Evolutionary conservation across 2,888 invertebrate species (phyloP).

Genomic region (Phengaris arion): DNA sequence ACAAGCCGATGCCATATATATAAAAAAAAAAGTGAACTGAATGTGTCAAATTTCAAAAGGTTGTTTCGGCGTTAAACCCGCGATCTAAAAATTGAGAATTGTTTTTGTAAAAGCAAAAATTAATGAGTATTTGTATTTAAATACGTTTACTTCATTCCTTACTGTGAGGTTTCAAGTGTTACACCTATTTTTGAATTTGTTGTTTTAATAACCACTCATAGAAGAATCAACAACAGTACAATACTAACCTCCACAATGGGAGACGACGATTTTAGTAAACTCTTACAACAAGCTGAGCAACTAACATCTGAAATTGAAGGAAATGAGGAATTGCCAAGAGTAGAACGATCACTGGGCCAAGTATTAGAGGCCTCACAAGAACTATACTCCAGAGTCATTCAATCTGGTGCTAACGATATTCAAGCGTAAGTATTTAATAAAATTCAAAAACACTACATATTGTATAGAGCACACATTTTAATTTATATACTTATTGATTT

Average conservation of each 20-base stretch:
- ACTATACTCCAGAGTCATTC: conserved; percentile 91
- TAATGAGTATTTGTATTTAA: background rate
- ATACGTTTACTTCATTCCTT: background rate
- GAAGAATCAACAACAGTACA: background rate
- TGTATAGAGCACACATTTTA: background rate
- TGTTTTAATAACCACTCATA: background rate
- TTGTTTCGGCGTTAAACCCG: background rate
- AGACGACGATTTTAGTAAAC: conserved; percentile 87
- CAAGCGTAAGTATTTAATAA: conserved; percentile 86
- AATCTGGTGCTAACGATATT: conserved; percentile 92
- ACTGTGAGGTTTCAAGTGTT: background rate
- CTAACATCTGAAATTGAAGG: conserved; percentile 93
- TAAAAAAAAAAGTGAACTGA: background rate
- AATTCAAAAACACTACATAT: background rate
- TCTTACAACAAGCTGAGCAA: conserved; percentile 95
- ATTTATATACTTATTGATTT: conserved; percentile 1
- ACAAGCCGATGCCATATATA: no score
- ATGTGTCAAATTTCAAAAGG: background rate
- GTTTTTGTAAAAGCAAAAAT: background rate
- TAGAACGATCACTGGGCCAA: conserved; percentile 94
- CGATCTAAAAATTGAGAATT: background rate
- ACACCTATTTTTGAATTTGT: background rate
- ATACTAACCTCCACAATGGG: conserved; percentile 66
- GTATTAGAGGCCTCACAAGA: conserved; percentile 94
- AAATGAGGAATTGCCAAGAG: conserved; percentile 89